Conservation (phyloP, 2,888 invertebrate genomes). For the Trichopoda pennipes region DNA sequence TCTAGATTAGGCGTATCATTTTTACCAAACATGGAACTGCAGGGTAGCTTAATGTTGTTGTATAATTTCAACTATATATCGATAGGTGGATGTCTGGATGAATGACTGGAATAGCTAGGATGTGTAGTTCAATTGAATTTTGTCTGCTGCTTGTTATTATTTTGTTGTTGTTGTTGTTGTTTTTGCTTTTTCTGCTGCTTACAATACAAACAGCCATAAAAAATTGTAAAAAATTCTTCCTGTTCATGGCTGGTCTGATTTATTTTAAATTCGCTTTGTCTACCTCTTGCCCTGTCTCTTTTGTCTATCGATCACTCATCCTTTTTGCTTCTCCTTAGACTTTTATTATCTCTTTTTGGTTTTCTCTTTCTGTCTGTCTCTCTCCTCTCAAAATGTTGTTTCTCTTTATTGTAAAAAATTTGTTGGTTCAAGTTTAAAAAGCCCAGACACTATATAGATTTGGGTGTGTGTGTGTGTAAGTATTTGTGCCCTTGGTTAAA, state of each 20-base stretch:
- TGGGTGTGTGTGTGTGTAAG: not conserved
- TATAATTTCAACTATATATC: conserved; percentile 39
- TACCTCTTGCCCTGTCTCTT: conserved; percentile 40
- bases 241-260: conserved; percentile 9
- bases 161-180: conserved; percentile 13
- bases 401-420: conserved; percentile 1
- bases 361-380: not conserved
- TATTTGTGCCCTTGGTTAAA: conserved; percentile 8
- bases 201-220: conserved; percentile 14
- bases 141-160: conserved; percentile 1
- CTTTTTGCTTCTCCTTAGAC: conserved; percentile 3
- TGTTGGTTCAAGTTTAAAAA: conserved; percentile 46
- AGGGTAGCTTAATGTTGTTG: not conserved
- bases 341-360: not conserved
- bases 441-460: conserved; percentile 31
- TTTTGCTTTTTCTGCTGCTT: conserved; percentile 1
- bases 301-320: conserved; percentile 42
- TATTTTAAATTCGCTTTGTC: conserved; percentile 34
- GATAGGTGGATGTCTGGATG: conserved; percentile 26
- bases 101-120: conserved; percentile 16
- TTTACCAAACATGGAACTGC: not conserved
- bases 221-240: conserved; percentile 33
- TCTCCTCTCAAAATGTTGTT: not conserved
- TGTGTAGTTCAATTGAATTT: conserved; percentile 43
- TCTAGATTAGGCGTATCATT: no score